phyloP scores from a whole-genome alignment of 2,113 vertebrate genomes.

The Saimiri boliviensis region DNA sequence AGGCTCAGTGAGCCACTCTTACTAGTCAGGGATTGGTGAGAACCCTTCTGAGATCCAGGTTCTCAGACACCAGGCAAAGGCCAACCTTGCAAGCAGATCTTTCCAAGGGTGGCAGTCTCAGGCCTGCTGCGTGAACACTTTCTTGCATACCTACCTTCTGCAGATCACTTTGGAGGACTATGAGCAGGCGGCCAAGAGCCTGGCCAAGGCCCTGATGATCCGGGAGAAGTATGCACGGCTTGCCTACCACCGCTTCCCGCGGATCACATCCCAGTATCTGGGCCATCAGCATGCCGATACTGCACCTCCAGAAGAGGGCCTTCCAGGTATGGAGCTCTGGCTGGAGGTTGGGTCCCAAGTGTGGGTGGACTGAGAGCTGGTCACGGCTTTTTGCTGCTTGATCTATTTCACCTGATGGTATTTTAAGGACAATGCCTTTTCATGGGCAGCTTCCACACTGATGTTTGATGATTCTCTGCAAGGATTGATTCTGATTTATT shows the following conservation, averaged over 20 bases:
- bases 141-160: neutral
- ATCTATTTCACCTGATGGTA: neutral
- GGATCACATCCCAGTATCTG: constrained; percentile 91
- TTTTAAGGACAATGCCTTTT: neutral
- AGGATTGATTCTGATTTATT: neutral
- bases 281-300: constrained; percentile 82
- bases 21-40: neutral
- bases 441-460: neutral
- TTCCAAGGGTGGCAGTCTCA: neutral
- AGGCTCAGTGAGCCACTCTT: neutral
- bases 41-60: neutral
- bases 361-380: neutral
- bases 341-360: neutral
- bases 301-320: constrained; percentile 88
- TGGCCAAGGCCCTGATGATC: constrained; percentile 93
- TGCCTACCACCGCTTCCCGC: constrained; percentile 94
- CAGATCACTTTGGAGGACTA: constrained; percentile 98
- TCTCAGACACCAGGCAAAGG: neutral
- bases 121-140: neutral
- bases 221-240: constrained; percentile 95
- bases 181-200: constrained; percentile 92
- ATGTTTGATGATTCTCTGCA: neutral
- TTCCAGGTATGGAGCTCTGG: constrained; percentile 86
- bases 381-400: neutral
- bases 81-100: neutral